Evolutionary conservation across 2,888 invertebrate species (phyloP).

Genomic region (Eupithecia subumbrata): DNA sequence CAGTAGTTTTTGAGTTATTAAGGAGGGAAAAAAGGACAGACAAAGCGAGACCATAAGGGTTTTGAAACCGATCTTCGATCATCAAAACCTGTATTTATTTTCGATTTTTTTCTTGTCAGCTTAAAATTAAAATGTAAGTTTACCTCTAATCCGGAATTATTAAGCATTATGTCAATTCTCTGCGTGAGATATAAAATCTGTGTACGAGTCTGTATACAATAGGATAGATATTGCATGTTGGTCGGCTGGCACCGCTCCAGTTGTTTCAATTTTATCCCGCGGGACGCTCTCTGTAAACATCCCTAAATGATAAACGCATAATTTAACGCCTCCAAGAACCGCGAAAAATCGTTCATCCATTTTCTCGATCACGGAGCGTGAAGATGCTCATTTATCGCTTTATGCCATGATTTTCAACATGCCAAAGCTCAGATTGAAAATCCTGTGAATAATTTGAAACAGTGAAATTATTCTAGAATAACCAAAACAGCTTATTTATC

Average conservation of each 20-base stretch:
- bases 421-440: constrained; percentile 51
- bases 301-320: constrained; percentile 82
- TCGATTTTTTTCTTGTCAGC: too few relatives aligned
- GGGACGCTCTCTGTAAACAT: constrained; percentile 77
- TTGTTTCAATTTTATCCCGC: constrained; percentile 81
- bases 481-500: not conserved
- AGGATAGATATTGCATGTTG: constrained; percentile 38
- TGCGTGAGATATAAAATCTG: constrained; percentile 22
- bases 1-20: too few relatives aligned
- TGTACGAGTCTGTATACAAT: not conserved
- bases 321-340: constrained; percentile 77
- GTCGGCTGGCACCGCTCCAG: constrained; percentile 77
- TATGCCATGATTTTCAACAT: constrained; percentile 36
- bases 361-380: constrained; percentile 70
- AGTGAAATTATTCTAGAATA: not conserved
- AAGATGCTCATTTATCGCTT: constrained; percentile 67
- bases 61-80: too few relatives aligned
- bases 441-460: constrained; percentile 30
- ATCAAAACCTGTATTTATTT: too few relatives aligned
- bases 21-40: too few relatives aligned
- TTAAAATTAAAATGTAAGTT: not conserved
- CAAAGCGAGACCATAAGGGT: too few relatives aligned
- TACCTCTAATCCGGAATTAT: not conserved
- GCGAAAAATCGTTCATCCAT: constrained; percentile 77
- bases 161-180: not conserved